A percentile compares a stretch with the other conserved stretches of the same genome.
Evolutionary conservation across 2,797 vertebrate genomes (phyloP).

Genomic region (Amphiprion clarkii): DNA sequence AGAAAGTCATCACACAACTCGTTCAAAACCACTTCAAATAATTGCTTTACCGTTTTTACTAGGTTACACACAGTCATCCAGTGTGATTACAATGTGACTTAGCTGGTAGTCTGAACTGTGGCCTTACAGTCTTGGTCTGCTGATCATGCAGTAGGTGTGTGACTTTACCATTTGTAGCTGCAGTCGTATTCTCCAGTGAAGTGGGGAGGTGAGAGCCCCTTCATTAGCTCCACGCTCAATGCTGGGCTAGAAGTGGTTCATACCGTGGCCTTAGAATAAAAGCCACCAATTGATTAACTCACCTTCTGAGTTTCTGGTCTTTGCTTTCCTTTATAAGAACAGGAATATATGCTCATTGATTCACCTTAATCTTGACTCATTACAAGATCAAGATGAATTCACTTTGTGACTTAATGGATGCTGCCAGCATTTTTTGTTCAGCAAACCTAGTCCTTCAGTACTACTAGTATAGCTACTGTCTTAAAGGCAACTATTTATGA

Average conservation of each 20-base stretch:
- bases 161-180: constrained; percentile 36
- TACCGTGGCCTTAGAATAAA: constrained; percentile 33
- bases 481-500: background rate
- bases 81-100: constrained; percentile 45
- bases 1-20: background rate
- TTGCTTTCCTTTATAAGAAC: constrained; percentile 11
- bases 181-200: constrained; percentile 22
- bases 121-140: constrained; percentile 24
- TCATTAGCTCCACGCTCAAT: constrained; percentile 20
- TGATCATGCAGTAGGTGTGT: constrained; percentile 28
- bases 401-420: background rate
- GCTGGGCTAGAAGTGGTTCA: constrained; percentile 3
- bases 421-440: background rate
- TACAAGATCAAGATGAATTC: background rate
- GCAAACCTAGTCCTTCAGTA: background rate
- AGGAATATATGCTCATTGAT: background rate
- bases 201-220: background rate
- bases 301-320: constrained; percentile 19
- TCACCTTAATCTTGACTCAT: background rate
- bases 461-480: background rate
- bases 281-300: constrained; percentile 19
- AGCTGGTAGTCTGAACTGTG: constrained; percentile 16
- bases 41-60: background rate
- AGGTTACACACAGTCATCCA: background rate
- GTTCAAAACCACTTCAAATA: background rate